Evolutionary conservation across 2,113 vertebrate genomes (phyloP).

Genomic region (Chelonoidis abingdonii): DNA sequence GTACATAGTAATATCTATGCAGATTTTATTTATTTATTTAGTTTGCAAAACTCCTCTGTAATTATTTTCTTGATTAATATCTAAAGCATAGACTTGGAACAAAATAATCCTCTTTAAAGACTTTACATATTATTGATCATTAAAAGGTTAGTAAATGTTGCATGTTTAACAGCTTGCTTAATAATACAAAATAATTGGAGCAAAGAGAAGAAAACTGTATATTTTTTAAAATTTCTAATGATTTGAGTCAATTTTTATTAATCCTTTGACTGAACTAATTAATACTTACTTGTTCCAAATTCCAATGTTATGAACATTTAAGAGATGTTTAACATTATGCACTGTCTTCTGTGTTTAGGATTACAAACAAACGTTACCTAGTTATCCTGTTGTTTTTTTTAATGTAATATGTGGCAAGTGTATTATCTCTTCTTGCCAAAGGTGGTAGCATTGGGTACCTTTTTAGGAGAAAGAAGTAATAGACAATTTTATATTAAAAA

Average conservation of each 20-base stretch:
- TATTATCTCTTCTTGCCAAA: slow-evolving; percentile 3
- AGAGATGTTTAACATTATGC: neutral
- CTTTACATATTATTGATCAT: slow-evolving; percentile 72
- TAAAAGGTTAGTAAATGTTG: slow-evolving; percentile 71
- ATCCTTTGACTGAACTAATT: slow-evolving; percentile 52
- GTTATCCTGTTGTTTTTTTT: neutral
- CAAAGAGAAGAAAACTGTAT: slow-evolving; percentile 57
- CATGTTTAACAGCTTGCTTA: slow-evolving; percentile 69
- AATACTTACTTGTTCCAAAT: neutral
- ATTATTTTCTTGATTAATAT: slow-evolving; percentile 81
- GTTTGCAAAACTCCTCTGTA: slow-evolving; percentile 71
- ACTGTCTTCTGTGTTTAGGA: neutral
- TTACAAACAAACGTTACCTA: slow-evolving; percentile 2
- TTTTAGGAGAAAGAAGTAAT: neutral
- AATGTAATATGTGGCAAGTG: neutral
- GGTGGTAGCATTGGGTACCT: neutral
- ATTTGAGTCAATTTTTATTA: slow-evolving; percentile 60
- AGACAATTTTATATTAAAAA: neutral
- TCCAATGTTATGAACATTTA: neutral
- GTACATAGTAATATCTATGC: slow-evolving; percentile 78
- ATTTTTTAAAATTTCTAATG: slow-evolving; percentile 43
- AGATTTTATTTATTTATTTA: slow-evolving; percentile 58
- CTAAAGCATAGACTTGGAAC: slow-evolving; percentile 66
- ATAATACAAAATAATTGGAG: slow-evolving; percentile 62
- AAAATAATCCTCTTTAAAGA: slow-evolving; percentile 64